Evolutionary conservation across 2,113 vertebrate species (phyloP).

Genomic region (Rattus norvegicus): GRCr8 NC_086031.1:48274501-48275000

Average conservation of each 20-base stretch:
- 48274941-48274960: background rate
- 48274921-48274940: background rate
- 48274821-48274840: background rate
- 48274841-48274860: background rate
- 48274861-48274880: background rate
- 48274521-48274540: background rate
- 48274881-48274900: background rate
- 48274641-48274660: background rate
- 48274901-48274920: background rate
- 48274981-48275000: background rate
- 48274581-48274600: background rate
- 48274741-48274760: background rate
- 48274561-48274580: background rate
- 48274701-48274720: background rate
- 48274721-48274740: background rate
- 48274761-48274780: background rate
- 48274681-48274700: background rate
- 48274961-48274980: background rate
- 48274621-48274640: background rate
- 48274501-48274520: background rate
- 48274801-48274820: background rate
- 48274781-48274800: background rate
- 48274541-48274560: background rate
- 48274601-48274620: background rate
- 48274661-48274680: background rate